phyloP scores from a whole-genome alignment of 2,113 vertebrate species.

The Spea multiplicata region DNA sequence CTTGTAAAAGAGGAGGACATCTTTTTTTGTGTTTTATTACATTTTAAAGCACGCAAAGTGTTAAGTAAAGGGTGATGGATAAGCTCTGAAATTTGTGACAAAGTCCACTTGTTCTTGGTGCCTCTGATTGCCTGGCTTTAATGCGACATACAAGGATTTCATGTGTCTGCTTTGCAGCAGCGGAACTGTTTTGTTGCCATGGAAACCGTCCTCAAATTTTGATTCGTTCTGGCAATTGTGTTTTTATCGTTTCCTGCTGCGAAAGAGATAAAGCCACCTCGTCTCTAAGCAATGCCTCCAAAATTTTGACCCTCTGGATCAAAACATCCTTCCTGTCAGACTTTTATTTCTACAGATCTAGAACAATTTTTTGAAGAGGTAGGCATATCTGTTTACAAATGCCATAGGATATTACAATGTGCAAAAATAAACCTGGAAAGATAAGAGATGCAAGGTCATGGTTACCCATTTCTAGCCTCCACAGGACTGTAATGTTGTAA shows the following conservation, averaged over 20 bases:
- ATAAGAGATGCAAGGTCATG: no score
- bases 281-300: slow-evolving; percentile 61
- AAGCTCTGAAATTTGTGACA: slow-evolving; percentile 16
- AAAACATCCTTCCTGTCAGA: not conserved
- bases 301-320: slow-evolving; percentile 57
- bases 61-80: slow-evolving; percentile 6
- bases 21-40: not conserved
- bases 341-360: not conserved
- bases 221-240: slow-evolving; percentile 69
- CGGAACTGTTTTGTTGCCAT: slow-evolving; percentile 77
- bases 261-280: slow-evolving; percentile 70
- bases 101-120: slow-evolving; percentile 55
- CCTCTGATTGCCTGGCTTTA: slow-evolving; percentile 69
- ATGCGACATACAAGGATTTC: slow-evolving; percentile 66
- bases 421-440: no score
- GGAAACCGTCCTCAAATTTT: slow-evolving; percentile 74
- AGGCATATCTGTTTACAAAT: no score
- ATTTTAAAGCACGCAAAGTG: not conserved
- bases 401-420: no score
- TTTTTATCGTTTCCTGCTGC: slow-evolving; percentile 74
- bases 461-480: no score
- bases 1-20: no score
- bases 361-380: no score
- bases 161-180: slow-evolving; percentile 67
- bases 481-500: no score